A percentile compares a stretch with the other conserved stretches of the same genome.
phyloP scores from a whole-genome alignment of 2,888 invertebrate genomes.

The Eremobia ochroleuca region DNA sequence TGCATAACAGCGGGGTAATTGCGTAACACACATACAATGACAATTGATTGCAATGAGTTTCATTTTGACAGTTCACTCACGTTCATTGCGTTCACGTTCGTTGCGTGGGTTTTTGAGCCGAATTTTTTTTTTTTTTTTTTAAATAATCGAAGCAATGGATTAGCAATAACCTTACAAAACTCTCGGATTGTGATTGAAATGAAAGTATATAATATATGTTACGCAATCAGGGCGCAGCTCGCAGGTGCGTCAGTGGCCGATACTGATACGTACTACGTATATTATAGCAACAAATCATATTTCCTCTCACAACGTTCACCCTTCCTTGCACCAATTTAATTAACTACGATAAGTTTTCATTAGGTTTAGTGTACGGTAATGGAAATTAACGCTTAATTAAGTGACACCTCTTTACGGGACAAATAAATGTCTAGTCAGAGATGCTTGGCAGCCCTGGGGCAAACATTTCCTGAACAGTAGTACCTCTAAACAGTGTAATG shows the following conservation, averaged over 20 bases:
- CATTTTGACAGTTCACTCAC: neutral
- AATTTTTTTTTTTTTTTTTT: too few relatives aligned
- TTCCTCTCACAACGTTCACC: slow-evolving; percentile 25
- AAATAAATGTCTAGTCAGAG: slow-evolving; percentile 45
- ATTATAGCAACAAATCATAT: slow-evolving; percentile 35
- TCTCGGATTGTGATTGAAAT: neutral
- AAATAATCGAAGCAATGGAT: neutral
- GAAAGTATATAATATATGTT: too few relatives aligned
- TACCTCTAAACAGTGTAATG: slow-evolving; percentile 57
- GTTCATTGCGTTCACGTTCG: neutral
- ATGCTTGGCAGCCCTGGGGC: slow-evolving; percentile 38
- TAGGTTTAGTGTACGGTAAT: slow-evolving; percentile 39
- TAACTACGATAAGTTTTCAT: slow-evolving; percentile 51
- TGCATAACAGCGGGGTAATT: neutral
- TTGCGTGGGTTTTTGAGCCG: too few relatives aligned
- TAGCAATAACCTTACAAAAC: neutral
- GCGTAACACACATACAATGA: neutral
- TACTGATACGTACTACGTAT: slow-evolving; percentile 20
- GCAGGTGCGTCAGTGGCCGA: slow-evolving; percentile 11
- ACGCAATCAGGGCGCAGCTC: neutral
- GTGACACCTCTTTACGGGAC: slow-evolving; percentile 40
- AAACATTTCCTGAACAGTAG: slow-evolving; percentile 35
- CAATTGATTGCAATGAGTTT: neutral
- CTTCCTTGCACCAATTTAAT: slow-evolving; percentile 44
- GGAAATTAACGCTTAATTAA: slow-evolving; percentile 40